A percentile compares a stretch with the other conserved stretches of the same genome.
phyloP scores from a whole-genome alignment of 2,113 vertebrate genomes.

The Psophia crepitans region DNA sequence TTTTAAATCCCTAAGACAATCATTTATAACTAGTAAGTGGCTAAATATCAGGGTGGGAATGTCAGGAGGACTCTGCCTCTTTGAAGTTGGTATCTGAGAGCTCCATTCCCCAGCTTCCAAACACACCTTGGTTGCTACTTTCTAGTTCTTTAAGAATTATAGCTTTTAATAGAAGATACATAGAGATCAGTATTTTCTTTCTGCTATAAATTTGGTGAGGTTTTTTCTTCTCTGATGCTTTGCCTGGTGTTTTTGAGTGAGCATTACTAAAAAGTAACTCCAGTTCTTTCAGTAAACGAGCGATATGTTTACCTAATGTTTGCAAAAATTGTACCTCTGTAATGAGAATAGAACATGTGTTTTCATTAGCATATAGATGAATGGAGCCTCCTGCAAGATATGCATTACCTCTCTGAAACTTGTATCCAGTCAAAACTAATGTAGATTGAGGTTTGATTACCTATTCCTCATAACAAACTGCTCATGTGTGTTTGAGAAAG shows the following conservation, averaged over 20 bases:
- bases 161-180: neutral
- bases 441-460: neutral
- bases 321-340: neutral
- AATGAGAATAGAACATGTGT: neutral
- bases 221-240: neutral
- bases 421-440: neutral
- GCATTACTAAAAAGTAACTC: neutral
- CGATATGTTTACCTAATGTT: neutral
- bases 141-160: neutral
- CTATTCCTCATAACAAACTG: neutral
- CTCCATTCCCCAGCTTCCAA: neutral
- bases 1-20: neutral
- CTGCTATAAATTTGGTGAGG: neutral
- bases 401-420: neutral
- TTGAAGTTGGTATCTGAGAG: neutral
- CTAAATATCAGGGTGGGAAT: neutral
- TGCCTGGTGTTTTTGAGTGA: neutral
- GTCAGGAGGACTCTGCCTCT: neutral
- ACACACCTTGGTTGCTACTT: neutral
- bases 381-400: neutral
- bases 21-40: neutral
- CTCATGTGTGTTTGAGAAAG: neutral
- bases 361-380: neutral
- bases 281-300: neutral
- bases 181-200: neutral